Percentiles rank a stretch among this genome's conserved stretches.
phyloP scores from a whole-genome alignment of 1,140 invertebrate genomes.

The Camponotus pennsylvanicus region DNA sequence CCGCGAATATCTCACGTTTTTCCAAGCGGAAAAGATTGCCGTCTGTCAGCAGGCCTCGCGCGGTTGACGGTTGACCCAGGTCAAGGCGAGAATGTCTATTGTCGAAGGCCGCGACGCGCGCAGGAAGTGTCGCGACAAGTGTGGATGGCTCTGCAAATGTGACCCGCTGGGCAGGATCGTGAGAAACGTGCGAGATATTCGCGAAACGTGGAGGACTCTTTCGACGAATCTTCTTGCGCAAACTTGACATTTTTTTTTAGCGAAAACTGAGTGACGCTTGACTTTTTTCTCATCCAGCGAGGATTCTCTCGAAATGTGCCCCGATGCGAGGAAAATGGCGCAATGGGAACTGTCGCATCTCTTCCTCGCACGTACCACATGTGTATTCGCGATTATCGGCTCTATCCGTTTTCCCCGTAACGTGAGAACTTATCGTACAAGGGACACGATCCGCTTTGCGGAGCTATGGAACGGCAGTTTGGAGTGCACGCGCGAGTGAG shows the following conservation, averaged over 20 bases:
- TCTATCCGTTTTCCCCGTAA: constrained; percentile 1
- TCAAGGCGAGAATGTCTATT: constrained; percentile 64
- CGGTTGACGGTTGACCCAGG: constrained; percentile 59
- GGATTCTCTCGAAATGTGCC: neutral
- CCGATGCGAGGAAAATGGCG: neutral
- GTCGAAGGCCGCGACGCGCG: constrained; percentile 17
- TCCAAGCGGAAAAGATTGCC: constrained; percentile 56
- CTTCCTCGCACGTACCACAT: neutral
- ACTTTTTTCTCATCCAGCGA: neutral
- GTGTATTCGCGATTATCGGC: constrained; percentile 27
- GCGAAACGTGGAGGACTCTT: neutral
- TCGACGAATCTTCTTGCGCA: neutral
- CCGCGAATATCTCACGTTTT: constrained; percentile 47
- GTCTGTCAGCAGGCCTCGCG: constrained; percentile 1
- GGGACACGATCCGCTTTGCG: constrained; percentile 7
- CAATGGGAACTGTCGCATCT: neutral
- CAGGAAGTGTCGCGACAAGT: constrained; percentile 31
- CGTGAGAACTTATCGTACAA: constrained; percentile 15
- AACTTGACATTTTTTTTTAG: neutral
- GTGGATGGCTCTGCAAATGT: constrained; percentile 24
- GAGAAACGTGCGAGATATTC: constrained; percentile 75
- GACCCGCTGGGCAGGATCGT: constrained; percentile 61
- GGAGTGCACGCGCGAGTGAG: constrained; percentile 35
- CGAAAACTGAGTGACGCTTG: neutral
- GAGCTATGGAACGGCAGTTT: constrained; percentile 8